Evolutionary conservation across 2,113 vertebrate genomes (phyloP).

Genomic region (Xiphorhynchus elegans): DNA sequence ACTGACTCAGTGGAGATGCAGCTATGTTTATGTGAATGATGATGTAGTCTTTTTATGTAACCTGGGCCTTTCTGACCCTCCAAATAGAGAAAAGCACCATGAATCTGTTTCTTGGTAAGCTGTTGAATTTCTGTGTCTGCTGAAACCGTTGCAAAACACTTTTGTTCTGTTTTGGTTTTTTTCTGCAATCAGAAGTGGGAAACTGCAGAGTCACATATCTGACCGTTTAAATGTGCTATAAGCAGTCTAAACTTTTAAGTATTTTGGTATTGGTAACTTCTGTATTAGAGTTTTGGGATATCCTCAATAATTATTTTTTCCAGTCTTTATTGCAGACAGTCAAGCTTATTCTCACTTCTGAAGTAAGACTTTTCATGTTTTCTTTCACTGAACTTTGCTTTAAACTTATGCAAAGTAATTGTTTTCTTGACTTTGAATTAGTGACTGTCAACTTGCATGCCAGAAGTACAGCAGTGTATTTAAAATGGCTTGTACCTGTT

Average conservation of each 20-base stretch:
- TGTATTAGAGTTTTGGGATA: background rate
- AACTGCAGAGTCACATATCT: background rate
- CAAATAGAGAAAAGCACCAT: background rate
- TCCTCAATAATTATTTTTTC: background rate
- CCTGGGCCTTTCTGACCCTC: background rate
- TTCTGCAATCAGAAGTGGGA: background rate
- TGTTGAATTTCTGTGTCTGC: rapidly evolving
- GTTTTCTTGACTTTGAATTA: background rate
- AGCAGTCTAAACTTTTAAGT: background rate
- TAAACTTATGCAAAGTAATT: background rate
- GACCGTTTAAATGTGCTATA: background rate
- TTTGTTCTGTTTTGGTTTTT: background rate
- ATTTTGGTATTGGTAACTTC: background rate
- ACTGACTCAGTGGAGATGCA: background rate
- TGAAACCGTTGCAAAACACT: background rate
- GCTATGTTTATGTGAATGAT: background rate
- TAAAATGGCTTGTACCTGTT: background rate
- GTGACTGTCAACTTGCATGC: background rate
- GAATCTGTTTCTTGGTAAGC: background rate
- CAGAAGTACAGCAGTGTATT: background rate
- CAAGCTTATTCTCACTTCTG: background rate
- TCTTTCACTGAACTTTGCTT: background rate
- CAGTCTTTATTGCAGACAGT: background rate
- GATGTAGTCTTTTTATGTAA: background rate
- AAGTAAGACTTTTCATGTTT: background rate